These are phyloP conservation scores for Cryptomyrus ogoouensis DNA, from an alignment of 2,113 vertebrate genomes.

Conservation along the genomic window DNA sequence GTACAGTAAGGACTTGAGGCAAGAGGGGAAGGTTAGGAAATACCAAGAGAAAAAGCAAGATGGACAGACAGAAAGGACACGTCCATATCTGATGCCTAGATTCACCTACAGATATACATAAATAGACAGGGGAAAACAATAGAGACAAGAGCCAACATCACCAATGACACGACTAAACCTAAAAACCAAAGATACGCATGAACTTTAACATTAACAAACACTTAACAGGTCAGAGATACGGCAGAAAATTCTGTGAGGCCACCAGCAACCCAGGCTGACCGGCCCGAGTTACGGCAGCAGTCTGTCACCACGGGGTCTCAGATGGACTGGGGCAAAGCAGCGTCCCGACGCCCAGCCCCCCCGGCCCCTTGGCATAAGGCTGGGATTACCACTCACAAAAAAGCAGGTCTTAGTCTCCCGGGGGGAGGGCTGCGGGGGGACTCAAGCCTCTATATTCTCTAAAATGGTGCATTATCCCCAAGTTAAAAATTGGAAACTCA, in stretches of 20 bases:
- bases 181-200: background rate
- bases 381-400: constrained; percentile 14
- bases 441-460: background rate
- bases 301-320: background rate
- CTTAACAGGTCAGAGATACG: background rate
- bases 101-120: background rate
- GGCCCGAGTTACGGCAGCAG: background rate
- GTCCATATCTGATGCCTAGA: background rate
- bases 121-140: background rate
- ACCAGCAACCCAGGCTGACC: background rate
- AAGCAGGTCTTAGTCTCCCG: background rate
- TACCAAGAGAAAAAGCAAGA: background rate
- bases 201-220: background rate
- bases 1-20: background rate
- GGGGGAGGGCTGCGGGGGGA: background rate
- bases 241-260: background rate
- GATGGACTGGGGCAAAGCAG: background rate
- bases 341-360: background rate
- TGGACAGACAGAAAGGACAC: background rate
- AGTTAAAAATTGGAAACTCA: background rate
- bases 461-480: background rate
- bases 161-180: background rate
- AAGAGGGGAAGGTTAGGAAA: background rate
- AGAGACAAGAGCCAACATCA: background rate
- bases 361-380: background rate